phyloP scores from a whole-genome alignment of 2,113 vertebrate genomes.

The Bucco capensis region DNA sequence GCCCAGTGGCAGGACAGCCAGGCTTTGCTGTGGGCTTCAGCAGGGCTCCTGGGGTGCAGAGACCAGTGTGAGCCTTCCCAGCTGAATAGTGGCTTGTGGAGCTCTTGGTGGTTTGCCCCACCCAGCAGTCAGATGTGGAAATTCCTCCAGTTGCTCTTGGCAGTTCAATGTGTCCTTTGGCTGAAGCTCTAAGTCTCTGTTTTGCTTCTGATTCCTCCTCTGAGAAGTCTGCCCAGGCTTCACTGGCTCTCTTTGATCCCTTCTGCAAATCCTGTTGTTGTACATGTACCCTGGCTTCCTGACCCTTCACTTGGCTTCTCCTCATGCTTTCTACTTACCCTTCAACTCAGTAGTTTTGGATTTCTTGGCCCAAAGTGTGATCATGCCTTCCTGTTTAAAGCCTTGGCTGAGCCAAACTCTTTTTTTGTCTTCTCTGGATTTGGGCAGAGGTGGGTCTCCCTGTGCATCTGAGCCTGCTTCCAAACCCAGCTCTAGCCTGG shows the following conservation, averaged over 20 bases:
- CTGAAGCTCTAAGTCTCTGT: not conserved
- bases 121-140: not conserved
- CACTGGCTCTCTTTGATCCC: not conserved
- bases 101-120: not conserved
- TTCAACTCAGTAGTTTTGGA: not conserved
- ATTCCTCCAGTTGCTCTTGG: constrained; percentile 7
- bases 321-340: not conserved
- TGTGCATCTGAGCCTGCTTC: not conserved
- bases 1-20: not conserved
- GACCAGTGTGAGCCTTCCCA: not conserved
- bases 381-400: not conserved
- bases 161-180: not conserved
- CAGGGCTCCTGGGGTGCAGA: not conserved
- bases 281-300: not conserved
- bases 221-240: accelerated
- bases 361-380: not conserved
- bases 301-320: not conserved
- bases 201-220: not conserved
- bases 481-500: not conserved
- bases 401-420: not conserved
- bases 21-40: not conserved
- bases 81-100: not conserved
- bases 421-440: not conserved
- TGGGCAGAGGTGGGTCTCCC: not conserved
- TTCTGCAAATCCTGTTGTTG: not conserved